A percentile compares a stretch with the other conserved stretches of the same genome.
These are phyloP conservation scores for Zosterops japonicus DNA, from an alignment of 2,113 vertebrate genomes.

Conservation along the genomic window DNA sequence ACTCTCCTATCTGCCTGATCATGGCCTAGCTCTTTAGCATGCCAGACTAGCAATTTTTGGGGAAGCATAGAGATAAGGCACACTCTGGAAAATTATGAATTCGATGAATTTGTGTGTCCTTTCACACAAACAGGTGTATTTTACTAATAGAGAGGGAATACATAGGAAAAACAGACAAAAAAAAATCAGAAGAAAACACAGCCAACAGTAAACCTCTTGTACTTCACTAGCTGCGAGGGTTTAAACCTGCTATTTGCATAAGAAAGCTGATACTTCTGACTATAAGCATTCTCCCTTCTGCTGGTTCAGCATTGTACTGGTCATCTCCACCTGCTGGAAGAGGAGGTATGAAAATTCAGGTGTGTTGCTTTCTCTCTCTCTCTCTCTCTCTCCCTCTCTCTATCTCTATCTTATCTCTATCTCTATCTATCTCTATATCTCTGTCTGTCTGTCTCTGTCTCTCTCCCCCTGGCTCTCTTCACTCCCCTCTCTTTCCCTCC, in stretches of 20 bases:
- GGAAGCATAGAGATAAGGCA: neutral
- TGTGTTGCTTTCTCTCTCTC: neutral
- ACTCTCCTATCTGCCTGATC: neutral
- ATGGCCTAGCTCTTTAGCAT: neutral
- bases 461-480: neutral
- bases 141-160: neutral
- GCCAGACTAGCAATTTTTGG: neutral
- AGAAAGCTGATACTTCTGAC: neutral
- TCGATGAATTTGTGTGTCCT: neutral
- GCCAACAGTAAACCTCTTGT: neutral
- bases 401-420: too few relatives aligned
- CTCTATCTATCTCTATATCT: too few relatives aligned
- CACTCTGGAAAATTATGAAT: neutral
- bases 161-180: neutral
- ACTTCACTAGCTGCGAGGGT: neutral
- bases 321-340: neutral
- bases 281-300: rapidly evolving
- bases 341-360: neutral
- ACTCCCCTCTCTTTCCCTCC: neutral
- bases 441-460: neutral
- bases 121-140: neutral
- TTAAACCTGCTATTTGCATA: neutral
- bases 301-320: neutral
- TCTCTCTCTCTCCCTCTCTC: neutral
- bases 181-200: neutral